A percentile compares a stretch with the other conserved stretches of the same genome.
phyloP scores from a whole-genome alignment of 2,797 vertebrate species.

The Schizopygopsis pylzovi region DNA sequence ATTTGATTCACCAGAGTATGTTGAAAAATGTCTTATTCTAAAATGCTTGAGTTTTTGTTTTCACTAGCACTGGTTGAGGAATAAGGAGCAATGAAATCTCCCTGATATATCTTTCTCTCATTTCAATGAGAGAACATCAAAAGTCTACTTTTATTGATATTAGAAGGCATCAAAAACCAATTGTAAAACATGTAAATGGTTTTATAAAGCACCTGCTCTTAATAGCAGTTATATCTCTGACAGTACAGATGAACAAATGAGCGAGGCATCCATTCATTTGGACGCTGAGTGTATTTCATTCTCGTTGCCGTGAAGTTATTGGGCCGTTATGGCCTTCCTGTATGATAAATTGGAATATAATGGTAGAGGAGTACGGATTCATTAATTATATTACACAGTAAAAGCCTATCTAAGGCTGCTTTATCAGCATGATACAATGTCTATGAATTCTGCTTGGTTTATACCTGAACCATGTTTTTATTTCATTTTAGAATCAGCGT shows the following conservation, averaged over 20 bases:
- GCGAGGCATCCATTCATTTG: constrained; percentile 50
- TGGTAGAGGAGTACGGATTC: constrained; percentile 57
- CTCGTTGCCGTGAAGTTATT: constrained; percentile 57
- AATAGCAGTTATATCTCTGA: constrained; percentile 40
- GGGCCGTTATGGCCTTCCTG: constrained; percentile 49
- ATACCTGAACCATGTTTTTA: constrained; percentile 30
- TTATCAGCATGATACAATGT: constrained; percentile 55
- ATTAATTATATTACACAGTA: constrained; percentile 60
- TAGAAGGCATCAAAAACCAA: constrained; percentile 37
- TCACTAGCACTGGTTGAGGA: neutral
- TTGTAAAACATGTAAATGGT: constrained; percentile 43
- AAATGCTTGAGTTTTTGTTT: constrained; percentile 5
- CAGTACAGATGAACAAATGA: constrained; percentile 51
- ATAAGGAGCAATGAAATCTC: neutral
- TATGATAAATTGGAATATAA: constrained; percentile 63
- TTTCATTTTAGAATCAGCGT: constrained; percentile 25
- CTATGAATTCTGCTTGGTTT: constrained; percentile 44
- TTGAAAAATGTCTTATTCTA: neutral
- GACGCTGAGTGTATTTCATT: constrained; percentile 52
- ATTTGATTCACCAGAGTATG: constrained; percentile 4
- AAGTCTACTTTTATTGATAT: constrained; percentile 41
- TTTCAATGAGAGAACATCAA: constrained; percentile 35
- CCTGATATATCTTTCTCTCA: constrained; percentile 4
- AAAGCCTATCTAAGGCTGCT: constrained; percentile 54
- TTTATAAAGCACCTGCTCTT: constrained; percentile 33